phyloP scores from a whole-genome alignment of 2,797 vertebrate genomes.

The Notamacropus eugenii region DNA sequence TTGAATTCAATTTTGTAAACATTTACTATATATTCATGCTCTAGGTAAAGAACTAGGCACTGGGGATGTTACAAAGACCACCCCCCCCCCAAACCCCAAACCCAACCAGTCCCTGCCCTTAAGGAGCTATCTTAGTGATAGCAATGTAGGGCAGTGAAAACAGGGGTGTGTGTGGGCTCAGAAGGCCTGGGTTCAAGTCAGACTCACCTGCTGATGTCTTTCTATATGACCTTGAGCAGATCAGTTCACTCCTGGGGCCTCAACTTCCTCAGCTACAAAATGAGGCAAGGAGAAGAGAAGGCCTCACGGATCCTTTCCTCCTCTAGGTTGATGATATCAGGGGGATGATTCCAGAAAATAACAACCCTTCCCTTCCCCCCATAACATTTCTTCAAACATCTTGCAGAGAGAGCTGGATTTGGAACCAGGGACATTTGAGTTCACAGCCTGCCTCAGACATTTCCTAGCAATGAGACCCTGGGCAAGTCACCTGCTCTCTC shows the following conservation, averaged over 20 bases:
- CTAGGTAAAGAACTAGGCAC: neutral
- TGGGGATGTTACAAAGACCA: neutral
- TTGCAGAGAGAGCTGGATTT: too few species aligned
- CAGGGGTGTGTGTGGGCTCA: neutral
- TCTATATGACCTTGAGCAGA: neutral
- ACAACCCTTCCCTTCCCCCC: neutral
- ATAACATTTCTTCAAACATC: neutral
- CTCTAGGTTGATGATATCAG: neutral
- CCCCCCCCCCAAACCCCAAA: fast-evolving
- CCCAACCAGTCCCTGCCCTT: fast-evolving
- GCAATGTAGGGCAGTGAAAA: neutral
- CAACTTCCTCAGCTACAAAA: neutral
- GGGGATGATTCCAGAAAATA: neutral
- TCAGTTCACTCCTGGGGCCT: neutral
- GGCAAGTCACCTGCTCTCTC: neutral
- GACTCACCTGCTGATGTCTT: neutral
- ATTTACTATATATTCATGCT: neutral
- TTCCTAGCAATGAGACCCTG: neutral
- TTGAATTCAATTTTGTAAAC: neutral
- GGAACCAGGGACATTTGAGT: neutral
- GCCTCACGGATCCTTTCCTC: neutral
- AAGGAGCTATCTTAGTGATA: fast-evolving
- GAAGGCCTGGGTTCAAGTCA: neutral
- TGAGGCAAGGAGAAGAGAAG: neutral
- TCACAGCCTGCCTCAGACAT: neutral